Evolutionary conservation across 2,888 invertebrate species (phyloP), one percentile per base, ranked within the genome.

Genomic region (Tipula confusa): DNA sequence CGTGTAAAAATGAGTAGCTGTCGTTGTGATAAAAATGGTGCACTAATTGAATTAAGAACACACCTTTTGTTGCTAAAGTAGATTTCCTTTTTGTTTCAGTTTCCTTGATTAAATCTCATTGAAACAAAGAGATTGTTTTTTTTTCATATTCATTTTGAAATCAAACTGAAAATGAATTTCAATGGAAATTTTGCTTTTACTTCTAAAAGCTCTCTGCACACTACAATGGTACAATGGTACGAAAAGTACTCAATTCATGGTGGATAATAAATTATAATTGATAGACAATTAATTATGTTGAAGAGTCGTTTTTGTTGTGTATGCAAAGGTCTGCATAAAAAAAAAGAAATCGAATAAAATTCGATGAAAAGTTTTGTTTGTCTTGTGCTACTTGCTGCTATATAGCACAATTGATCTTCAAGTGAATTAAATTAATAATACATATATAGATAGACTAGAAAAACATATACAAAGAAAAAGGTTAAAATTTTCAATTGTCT

Each of bases 401-500:
- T 64, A 24, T 64, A 64, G 11, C 64, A 64, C 64, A 64, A 64
- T 64, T 64, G 64, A 24, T 64, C 9, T 64, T 24, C 24, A 64
- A 64, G 24, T 24, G 64, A 64, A 64, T 64, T 64, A 64, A 24
- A 64, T 24, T 64, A 24, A 9, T 64, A 64, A 24, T 15, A 15
- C 0, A 36, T 43, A 43, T 43, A 43, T 1, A 43, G 9, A 24
- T 18, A 64, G 64, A 64, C 64, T 64, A 64, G 64, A 64, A 64
- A 9, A 64, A 24, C 64, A 64, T 64, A n/a, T n/a, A 24, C 24
- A 64, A 64, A 2, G 36, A 24, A 64, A 24, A 64, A 64, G 64
- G 64, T 64, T 64, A 64, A 64, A 64, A 64, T 64, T 64, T 64
- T 64, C 64, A 64, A 64, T 64, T 64, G 64, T 64, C 64, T 64